Evolutionary conservation across 2,797 vertebrate species (phyloP).

Genomic region (Cichlasoma orientale): DNA sequence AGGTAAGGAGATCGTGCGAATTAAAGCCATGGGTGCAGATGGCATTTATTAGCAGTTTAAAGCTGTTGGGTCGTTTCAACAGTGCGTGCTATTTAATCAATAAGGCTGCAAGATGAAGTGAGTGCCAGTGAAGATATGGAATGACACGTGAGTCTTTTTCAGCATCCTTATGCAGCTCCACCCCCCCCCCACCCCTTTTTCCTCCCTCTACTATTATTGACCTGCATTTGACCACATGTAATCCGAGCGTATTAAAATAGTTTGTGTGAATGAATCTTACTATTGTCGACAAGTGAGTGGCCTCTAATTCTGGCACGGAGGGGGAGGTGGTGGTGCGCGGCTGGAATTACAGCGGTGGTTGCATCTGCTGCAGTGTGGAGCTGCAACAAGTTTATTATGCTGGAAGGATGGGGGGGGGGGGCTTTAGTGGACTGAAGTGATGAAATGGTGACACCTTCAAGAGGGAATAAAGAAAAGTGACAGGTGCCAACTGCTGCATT

Average conservation of each 20-base stretch:
- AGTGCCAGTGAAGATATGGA: not conserved
- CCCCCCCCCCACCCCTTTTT: not conserved
- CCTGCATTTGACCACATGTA: not conserved
- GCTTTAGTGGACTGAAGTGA: not conserved
- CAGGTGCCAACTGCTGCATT: slow-evolving; percentile 54
- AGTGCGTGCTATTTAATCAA: not conserved
- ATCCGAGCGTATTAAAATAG: not conserved
- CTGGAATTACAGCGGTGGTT: slow-evolving; percentile 61
- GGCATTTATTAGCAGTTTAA: not conserved
- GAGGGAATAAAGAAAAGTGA: slow-evolving; percentile 35
- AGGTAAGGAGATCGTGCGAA: slow-evolving; percentile 54
- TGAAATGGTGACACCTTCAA: slow-evolving; percentile 41
- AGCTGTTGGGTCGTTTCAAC: not conserved
- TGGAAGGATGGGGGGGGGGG: not conserved
- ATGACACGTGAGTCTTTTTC: not conserved
- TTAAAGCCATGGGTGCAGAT: not conserved
- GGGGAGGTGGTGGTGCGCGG: slow-evolving; percentile 2
- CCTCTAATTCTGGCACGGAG: slow-evolving; percentile 45
- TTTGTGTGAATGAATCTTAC: slow-evolving; percentile 3
- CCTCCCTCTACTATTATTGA: not conserved
- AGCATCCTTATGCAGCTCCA: slow-evolving; percentile 18
- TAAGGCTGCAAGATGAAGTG: not conserved
- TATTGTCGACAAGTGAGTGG: slow-evolving; percentile 21
- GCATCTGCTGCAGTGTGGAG: slow-evolving; percentile 69
- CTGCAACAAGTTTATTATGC: slow-evolving; percentile 64